Evolutionary conservation across 2,113 vertebrate genomes (phyloP).

Genomic region (Picathartes gymnocephalus): DNA sequence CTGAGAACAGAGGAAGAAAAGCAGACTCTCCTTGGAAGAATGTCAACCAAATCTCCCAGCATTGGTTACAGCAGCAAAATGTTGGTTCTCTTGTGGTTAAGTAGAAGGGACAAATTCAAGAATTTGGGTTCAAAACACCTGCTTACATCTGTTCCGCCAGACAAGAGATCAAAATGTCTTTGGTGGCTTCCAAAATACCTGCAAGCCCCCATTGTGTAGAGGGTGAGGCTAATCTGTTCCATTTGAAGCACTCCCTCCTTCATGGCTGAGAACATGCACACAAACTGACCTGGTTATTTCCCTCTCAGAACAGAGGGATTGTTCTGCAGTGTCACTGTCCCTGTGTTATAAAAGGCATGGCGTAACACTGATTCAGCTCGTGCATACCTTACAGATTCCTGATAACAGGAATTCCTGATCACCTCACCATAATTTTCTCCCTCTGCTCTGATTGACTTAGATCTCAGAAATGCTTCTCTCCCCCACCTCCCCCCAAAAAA

Average conservation of each 20-base stretch:
- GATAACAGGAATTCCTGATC: not conserved
- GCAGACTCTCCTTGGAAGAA: not conserved
- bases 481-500: rapidly evolving
- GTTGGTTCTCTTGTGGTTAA: not conserved
- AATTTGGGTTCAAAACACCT: not conserved
- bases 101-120: not conserved
- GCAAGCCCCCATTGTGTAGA: not conserved
- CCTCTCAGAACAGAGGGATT: too few species aligned
- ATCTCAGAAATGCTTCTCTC: not conserved
- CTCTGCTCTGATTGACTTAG: not conserved
- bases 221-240: not conserved
- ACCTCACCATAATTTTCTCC: not conserved
- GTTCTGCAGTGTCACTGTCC: not conserved
- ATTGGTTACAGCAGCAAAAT: not conserved
- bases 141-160: not conserved
- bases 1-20: not conserved
- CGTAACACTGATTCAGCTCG: not conserved
- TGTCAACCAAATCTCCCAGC: not conserved
- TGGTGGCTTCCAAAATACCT: not conserved
- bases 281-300: not conserved
- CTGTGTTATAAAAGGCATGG: not conserved
- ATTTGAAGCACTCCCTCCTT: not conserved
- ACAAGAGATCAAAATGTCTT: not conserved
- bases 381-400: not conserved
- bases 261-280: not conserved